Conservation (phyloP, 2,888 invertebrate species). For the Hecatera dysodea region DNA sequence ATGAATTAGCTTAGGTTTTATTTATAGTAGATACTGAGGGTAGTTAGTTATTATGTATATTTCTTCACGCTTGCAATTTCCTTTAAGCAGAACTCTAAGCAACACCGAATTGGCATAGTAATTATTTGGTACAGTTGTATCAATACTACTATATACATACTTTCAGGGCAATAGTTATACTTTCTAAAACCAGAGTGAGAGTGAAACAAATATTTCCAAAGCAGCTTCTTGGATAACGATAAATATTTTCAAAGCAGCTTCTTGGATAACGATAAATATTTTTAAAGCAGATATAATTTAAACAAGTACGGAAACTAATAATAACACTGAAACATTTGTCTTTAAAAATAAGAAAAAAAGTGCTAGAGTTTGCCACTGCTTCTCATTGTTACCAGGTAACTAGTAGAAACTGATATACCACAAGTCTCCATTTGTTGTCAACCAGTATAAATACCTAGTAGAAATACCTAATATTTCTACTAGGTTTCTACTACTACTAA, state of each 20-base stretch:
- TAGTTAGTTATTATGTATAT: constrained; percentile 13
- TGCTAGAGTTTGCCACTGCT: constrained; percentile 21
- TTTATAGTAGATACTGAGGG: not conserved
- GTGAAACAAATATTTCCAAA: not conserved
- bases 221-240: not conserved
- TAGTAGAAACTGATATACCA: not conserved
- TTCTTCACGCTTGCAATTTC: constrained; percentile 50
- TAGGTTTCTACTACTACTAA: too few relatives aligned
- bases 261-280: not conserved
- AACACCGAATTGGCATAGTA: not conserved
- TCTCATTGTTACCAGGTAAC: constrained; percentile 19
- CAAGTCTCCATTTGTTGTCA: not conserved
- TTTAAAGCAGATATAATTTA: not conserved
- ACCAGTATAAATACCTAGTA: not conserved
- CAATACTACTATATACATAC: not conserved
- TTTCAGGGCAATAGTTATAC: not conserved
- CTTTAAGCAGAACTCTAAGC: constrained; percentile 51
- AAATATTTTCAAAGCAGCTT: not conserved
- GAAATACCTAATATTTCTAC: not conserved
- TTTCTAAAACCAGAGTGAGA: not conserved
- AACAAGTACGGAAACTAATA: not conserved
- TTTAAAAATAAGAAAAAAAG: constrained; percentile 3
- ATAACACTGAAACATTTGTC: not conserved
- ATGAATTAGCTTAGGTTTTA: not conserved
- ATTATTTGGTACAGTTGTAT: not conserved